Base-by-base conservation (phyloP, 2,888 invertebrate species). In the Epiblema foenella region DNA sequence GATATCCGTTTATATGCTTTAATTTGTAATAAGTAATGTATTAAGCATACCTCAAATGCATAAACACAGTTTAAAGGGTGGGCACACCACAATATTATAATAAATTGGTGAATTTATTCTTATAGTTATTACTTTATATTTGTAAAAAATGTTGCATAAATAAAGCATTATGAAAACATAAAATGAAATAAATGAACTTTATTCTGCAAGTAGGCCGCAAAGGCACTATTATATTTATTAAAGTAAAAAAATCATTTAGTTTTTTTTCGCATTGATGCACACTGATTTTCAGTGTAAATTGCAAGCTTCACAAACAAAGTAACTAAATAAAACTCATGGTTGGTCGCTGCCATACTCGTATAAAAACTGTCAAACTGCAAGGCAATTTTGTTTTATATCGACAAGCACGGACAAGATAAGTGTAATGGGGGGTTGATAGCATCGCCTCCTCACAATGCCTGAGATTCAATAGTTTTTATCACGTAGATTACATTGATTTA, bases 371-470 rank as follows among this genome's bases (percentile, higher is more conserved):
- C 79, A 79, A 76, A 75, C 75, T 74, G 80, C 81, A 83, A 83
- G 74, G 81, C 82, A 76, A 83, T 87, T 85, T 81, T 81, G 83
- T 85, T 89, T 84, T 86, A 86, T 87, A 81, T 81, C 78, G 79
- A 86, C 84, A 83, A 81, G 80, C 84, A 82, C 80, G n/a, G 54
- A 77, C 74, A 75, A 77, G 80, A 87, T 86, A 82, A 81, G 79
- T 78, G 75, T 82, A 86, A 85, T 81, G 79, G 80, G 76, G 77
- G 15, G 20, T 11, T 56, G 82, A 83, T 83, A 69, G 68, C 78
- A 82, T 83, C 81, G 71, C 64, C 29, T 57, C 68, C 42, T 57
- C 73, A 68, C 75, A 74, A 76, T 76, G 75, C 75, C 75, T 74
- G 75, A 76, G 76, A 78, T 77, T 76, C 77, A 76, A 77, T 79